These are phyloP conservation scores for Oceanodroma tethys DNA, from an alignment of 2,113 vertebrate genomes.

Conservation along the genomic window DNA sequence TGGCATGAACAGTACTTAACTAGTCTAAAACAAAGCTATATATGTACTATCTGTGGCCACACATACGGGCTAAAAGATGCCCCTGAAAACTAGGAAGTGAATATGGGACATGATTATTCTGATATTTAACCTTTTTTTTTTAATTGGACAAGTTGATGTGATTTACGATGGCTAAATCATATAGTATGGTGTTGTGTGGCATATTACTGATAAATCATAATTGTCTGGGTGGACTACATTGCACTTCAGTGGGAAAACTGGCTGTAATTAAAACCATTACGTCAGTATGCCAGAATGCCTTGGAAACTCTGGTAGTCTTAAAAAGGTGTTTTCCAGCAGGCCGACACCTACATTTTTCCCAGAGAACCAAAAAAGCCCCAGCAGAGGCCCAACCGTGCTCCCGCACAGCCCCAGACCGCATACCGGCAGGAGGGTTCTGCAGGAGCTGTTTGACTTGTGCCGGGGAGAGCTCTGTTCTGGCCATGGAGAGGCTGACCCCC, in stretches of 20 bases:
- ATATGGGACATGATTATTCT: not conserved
- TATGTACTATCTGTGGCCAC: not conserved
- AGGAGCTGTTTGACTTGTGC: slow-evolving; percentile 93
- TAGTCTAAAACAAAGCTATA: not conserved
- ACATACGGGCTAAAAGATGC: accelerated
- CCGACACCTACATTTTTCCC: accelerated
- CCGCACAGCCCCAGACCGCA: not conserved
- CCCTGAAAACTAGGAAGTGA: not conserved
- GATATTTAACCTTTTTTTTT: not conserved
- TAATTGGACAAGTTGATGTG: not conserved
- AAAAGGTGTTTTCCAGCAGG: not conserved
- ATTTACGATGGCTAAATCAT: not conserved
- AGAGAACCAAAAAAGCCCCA: not conserved
- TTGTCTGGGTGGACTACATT: not conserved
- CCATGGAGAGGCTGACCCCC: slow-evolving; percentile 84
- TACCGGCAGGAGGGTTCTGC: slow-evolving; percentile 92
- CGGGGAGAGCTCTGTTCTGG: slow-evolving; percentile 88
- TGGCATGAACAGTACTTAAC: accelerated
- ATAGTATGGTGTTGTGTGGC: not conserved
- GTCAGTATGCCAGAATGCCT: not conserved
- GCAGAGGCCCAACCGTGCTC: not conserved
- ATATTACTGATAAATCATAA: not conserved
- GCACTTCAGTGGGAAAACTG: not conserved
- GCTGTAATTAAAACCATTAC: not conserved
- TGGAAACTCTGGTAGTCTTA: not conserved